Evolutionary conservation across 2,113 vertebrate genomes (phyloP), one percentile per base, ranked within the genome.

Genomic region (Pomatostomus ruficeps): DNA sequence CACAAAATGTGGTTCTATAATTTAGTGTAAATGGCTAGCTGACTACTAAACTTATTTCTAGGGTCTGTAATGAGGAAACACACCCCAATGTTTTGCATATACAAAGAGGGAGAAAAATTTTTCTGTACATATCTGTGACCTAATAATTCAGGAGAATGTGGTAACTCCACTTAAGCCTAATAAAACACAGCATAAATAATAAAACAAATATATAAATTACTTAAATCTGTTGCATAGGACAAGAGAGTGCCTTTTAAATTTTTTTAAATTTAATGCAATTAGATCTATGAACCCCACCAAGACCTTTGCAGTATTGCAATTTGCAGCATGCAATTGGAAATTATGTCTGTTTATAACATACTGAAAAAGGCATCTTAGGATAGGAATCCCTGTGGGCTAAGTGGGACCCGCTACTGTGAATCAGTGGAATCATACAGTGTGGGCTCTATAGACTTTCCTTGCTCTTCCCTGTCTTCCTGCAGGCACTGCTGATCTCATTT

Each of bases 241-340:
- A n/a, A 84, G 42, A 33, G 6, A 48, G 15, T 52, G 2, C 2
- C 4, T 6, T 25, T 28, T 43, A 1, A n/a, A 23, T 1, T 2
- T 33, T 45, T n/a, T 73, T 43, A 12, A 11, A 55, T 88, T 67
- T 65, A 11, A 63, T 67, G 16, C 1, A n/a, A 43, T 61, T 62
- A 58, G 25, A 43, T 19, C 9, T 79, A 51, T 3, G 76, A 38
- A 83, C 21, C 7, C 25, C 73, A 25, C 7, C 12, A 57, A 65
- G 29, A 28, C 5, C 11, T 80, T 55, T 72, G 42, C 13, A 46
- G 11, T 14, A 9, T 29, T 83, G n/a, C n/a, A n/a, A n/a, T n/a
- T n/a, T n/a, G n/a, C n/a, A n/a, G n/a, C n/a, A 45, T 45, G 18
- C 7, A 85, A n/a, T 58, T 67, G 42, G 33, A 84, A 85, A 31